A percentile compares a stretch with the other conserved stretches of the same genome.
These are phyloP conservation scores for Polyommatus iphigenia DNA, from an alignment of 2,888 invertebrate genomes.

Conservation along the genomic window DNA sequence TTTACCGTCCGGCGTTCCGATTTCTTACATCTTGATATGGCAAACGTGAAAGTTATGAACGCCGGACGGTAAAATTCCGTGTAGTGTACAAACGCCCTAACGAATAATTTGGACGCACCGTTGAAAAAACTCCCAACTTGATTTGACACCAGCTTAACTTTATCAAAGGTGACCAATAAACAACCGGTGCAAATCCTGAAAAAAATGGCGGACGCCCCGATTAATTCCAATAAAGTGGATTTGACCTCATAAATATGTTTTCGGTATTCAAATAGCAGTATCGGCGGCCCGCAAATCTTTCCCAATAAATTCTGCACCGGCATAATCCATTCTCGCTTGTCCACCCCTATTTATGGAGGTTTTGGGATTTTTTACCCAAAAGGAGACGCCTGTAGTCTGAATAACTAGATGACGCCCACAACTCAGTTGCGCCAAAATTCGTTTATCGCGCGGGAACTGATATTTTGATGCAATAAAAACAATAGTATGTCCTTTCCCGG, in stretches of 20 bases:
- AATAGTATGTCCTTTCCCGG: too few species aligned
- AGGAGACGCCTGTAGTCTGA: neutral
- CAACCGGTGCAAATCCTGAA: constrained; percentile 50
- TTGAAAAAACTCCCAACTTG: neutral
- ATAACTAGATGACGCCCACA: neutral
- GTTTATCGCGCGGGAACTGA: too few species aligned
- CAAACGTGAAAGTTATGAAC: too few species aligned
- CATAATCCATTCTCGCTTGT: constrained; percentile 50
- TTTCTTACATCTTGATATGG: too few species aligned
- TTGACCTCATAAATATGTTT: constrained; percentile 74
- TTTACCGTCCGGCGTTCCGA: too few species aligned
- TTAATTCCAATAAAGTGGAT: constrained; percentile 66
- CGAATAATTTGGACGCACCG: too few species aligned
- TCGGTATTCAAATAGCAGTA: constrained; percentile 75
- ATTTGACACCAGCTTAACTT: neutral
- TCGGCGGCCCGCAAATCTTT: constrained; percentile 70
- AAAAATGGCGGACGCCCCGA: constrained; percentile 34
- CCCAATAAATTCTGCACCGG: constrained; percentile 66
- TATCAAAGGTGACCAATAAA: neutral
- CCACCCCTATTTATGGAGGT: constrained; percentile 45
- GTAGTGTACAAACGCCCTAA: too few species aligned
- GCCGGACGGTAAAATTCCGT: too few species aligned
- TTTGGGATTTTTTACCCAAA: constrained; percentile 7
- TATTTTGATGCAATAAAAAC: too few species aligned
- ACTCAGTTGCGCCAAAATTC: too few species aligned